Base-by-base conservation (phyloP, 1,140 invertebrate species). In the Condylostylus longicornis region DNA sequence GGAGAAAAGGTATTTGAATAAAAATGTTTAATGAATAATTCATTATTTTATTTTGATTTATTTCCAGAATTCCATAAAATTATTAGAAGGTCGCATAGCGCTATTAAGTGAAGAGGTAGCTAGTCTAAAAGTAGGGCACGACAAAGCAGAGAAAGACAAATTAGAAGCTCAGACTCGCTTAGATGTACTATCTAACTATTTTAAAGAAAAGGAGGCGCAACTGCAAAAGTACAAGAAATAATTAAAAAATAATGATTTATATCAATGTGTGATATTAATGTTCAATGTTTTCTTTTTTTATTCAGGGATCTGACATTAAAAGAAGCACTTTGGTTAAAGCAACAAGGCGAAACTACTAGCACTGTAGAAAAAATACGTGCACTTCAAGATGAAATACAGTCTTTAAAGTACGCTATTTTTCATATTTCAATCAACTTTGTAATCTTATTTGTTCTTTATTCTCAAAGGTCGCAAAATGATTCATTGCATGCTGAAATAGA, bases 161-260 rank as follows among this genome's bases (percentile, higher is more conserved):
- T 65, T 77, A 13, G 83, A 89, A 54, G 78, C 82, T 1, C 69
- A 79, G 48, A 88, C 82, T 0, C 74, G 82, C 47, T 66, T 91
- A 1, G 77, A 85, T 57, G 85, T 90, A 5, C 62, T 91, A 21
- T 78, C 79, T 0, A 79, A 78, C 49, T 89, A 88, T 53, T 91
- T 91, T 61, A 80, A 87, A 51, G 82, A 89, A 43, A 82, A 84
- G 51, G 86, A 91, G 64, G 68, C 74, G 14, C 77, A 88, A 58
- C 62, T 87, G 18, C 75, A 87, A 56, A 86, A 83, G 83, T 83
- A 65, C 4, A 22, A 13, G 3, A 2, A 20, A 0, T 65, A 9
- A 56, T 53, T 20, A 8, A 33, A n/a, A 8, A 20, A 33, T 19
- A 5, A 37, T 14, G 30, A 33, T 23, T 28, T 14, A 15, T 4